phyloP scores from a whole-genome alignment of 1,140 invertebrate genomes.

The Condylostylus longicornis region DNA sequence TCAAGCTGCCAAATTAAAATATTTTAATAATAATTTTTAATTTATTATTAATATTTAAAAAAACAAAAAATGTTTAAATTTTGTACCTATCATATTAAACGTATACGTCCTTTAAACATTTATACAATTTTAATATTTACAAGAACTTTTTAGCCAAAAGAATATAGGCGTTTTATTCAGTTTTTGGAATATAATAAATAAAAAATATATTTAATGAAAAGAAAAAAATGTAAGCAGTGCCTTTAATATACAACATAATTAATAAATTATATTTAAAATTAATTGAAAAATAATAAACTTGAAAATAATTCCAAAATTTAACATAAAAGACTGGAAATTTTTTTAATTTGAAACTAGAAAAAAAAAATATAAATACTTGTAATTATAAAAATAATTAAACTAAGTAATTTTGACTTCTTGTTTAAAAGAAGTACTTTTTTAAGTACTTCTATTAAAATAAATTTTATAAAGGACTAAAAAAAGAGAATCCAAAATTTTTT shows the following conservation, averaged over 20 bases:
- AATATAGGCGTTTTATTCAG: background rate
- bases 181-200: background rate
- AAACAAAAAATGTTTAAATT: background rate
- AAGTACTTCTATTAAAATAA: background rate
- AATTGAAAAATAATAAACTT: too few relatives aligned
- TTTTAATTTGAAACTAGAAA: too few relatives aligned
- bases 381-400: background rate
- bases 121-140: background rate
- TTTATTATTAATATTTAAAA: background rate
- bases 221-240: too few relatives aligned
- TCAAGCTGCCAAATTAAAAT: background rate
- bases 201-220: background rate
- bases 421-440: conserved; percentile 2
- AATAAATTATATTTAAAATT: background rate
- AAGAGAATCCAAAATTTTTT: too few relatives aligned
- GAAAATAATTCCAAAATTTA: too few relatives aligned
- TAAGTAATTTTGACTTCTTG: conserved; percentile 1
- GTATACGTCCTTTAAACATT: conserved; percentile 1
- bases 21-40: background rate
- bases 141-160: background rate
- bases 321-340: too few relatives aligned
- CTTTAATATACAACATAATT: background rate
- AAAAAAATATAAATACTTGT: too few relatives aligned
- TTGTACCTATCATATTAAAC: conserved; percentile 1
- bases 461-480: conserved; percentile 2